Conservation (phyloP, 2,888 invertebrate species). For the Stictocephala bisonia region DNA sequence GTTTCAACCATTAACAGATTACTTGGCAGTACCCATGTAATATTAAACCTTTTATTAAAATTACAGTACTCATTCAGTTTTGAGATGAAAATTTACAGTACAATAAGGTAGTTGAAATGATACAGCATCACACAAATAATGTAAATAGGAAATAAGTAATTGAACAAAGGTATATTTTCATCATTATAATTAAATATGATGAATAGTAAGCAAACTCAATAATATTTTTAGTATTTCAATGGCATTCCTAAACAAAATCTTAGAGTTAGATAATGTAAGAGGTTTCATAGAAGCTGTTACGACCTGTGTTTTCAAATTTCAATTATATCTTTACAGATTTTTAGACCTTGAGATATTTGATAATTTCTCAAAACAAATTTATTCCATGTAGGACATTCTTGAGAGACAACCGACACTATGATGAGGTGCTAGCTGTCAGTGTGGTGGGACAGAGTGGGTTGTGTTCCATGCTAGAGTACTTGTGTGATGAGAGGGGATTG, state of each 20-base stretch:
- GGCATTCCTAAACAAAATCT: too few species aligned
- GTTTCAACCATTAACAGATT: too few species aligned
- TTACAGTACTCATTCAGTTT: too few species aligned
- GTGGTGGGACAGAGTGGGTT: constrained; percentile 73
- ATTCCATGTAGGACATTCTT: constrained; percentile 25
- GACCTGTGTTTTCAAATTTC: background rate
- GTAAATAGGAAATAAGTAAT: too few species aligned
- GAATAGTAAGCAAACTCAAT: too few species aligned
- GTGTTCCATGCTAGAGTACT: constrained; percentile 70
- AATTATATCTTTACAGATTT: background rate
- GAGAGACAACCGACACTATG: constrained; percentile 64
- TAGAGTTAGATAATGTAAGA: background rate
- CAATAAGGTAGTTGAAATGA: too few species aligned
- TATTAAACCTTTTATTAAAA: too few species aligned
- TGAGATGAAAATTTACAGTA: too few species aligned
- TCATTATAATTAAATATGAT: too few species aligned
- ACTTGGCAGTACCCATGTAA: too few species aligned
- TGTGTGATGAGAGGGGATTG: constrained; percentile 69
- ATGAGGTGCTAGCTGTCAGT: constrained; percentile 73
- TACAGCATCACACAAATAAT: too few species aligned
- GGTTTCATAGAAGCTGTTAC: background rate
- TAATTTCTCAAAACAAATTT: background rate
- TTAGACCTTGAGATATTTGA: background rate
- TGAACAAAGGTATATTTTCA: too few species aligned
- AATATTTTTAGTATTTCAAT: background rate